Evolutionary conservation across 2,888 invertebrate species (phyloP).

Genomic region (Phengaris alcon): DNA sequence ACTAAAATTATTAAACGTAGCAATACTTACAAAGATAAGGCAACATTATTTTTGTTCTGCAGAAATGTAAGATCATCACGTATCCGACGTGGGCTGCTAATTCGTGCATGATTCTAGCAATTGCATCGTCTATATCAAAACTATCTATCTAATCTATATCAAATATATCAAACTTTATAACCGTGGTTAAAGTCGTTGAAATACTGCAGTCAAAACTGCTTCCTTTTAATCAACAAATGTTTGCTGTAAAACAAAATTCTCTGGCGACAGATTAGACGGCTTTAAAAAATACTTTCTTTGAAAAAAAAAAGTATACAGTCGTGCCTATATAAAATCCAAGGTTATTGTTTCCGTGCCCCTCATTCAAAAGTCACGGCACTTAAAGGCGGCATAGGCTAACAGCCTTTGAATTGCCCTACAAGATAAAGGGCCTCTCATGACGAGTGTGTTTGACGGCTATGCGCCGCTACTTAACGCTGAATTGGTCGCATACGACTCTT

Average conservation of each 20-base stretch:
- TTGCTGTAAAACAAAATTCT: background rate
- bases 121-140: too few relatives aligned
- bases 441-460: slow-evolving; percentile 29
- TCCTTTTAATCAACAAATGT: background rate
- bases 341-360: slow-evolving; percentile 27
- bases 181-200: background rate
- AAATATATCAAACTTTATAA: too few relatives aligned
- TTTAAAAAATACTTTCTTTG: background rate
- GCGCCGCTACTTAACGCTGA: slow-evolving; percentile 28
- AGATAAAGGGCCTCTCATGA: slow-evolving; percentile 27
- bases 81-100: too few relatives aligned
- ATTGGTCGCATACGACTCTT: slow-evolving; percentile 28
- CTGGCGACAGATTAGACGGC: background rate
- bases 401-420: slow-evolving; percentile 31
- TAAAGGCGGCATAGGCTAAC: slow-evolving; percentile 26
- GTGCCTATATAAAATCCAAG: slow-evolving; percentile 18
- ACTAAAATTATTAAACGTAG: background rate
- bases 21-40: background rate
- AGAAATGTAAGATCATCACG: background rate
- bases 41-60: background rate
- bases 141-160: too few relatives aligned
- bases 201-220: background rate
- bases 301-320: slow-evolving; percentile 1
- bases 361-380: slow-evolving; percentile 28
- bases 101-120: too few relatives aligned